A percentile compares a stretch with the other conserved stretches of the same genome.
Evolutionary conservation across 2,113 vertebrate genomes (phyloP).

Genomic region (Cebidichthys violaceus): DNA sequence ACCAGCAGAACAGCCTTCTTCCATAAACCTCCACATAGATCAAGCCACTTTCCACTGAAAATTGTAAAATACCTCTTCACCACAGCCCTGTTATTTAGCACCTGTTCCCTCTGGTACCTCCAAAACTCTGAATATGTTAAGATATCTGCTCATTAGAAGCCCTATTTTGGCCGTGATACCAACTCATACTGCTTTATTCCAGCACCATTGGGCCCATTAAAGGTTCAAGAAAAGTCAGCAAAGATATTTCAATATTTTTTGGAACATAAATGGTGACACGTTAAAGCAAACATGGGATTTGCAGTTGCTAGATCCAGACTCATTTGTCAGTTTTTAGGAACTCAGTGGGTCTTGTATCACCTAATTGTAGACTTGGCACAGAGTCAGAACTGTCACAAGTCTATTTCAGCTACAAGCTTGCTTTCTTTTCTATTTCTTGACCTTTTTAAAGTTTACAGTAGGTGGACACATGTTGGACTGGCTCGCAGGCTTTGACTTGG

Average conservation of each 20-base stretch:
- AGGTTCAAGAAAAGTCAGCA: background rate
- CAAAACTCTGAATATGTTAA: conserved; percentile 10
- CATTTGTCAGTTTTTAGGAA: conserved; percentile 55
- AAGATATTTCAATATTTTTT: conserved; percentile 17
- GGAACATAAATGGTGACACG: conserved; percentile 24
- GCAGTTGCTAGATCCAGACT: conserved; percentile 3
- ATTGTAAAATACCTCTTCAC: conserved; percentile 37
- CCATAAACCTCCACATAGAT: conserved; percentile 23
- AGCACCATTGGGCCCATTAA: background rate
- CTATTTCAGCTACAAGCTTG: conserved; percentile 22
- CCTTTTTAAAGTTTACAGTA: conserved; percentile 34
- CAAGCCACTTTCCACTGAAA: conserved; percentile 27
- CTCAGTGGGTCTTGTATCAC: conserved; percentile 33
- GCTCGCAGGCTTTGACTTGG: conserved; percentile 21
- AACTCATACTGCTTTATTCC: conserved; percentile 20
- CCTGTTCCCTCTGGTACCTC: conserved; percentile 26
- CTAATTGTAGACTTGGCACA: conserved; percentile 42
- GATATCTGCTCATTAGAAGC: conserved; percentile 43
- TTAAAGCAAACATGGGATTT: conserved; percentile 41
- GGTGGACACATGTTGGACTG: conserved; percentile 21
- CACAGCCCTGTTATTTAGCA: conserved; percentile 32
- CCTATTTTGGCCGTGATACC: conserved; percentile 8
- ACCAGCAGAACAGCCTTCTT: background rate
- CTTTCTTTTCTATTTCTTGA: conserved; percentile 27
- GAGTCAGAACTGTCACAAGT: conserved; percentile 15